Conservation (phyloP, 2,113 vertebrate species). For the Podarcis muralis region DNA sequence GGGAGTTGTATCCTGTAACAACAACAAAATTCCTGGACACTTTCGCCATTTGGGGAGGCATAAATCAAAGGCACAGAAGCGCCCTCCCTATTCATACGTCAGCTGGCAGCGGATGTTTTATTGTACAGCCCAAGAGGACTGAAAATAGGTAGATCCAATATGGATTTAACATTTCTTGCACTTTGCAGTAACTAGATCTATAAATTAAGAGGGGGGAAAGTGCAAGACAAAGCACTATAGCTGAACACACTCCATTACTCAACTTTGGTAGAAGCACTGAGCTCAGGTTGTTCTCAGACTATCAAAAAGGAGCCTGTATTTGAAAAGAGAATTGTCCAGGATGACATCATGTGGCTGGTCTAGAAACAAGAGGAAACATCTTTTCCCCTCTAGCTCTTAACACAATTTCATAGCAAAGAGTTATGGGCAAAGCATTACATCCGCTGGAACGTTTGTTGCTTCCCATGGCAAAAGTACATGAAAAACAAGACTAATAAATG, state of each 20-base stretch:
- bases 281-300: slow-evolving; percentile 38
- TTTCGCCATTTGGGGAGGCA: neutral
- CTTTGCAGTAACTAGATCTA: slow-evolving; percentile 57
- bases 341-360: neutral
- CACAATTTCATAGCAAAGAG: neutral
- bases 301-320: slow-evolving; percentile 18
- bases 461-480: neutral
- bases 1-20: neutral
- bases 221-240: slow-evolving; percentile 38
- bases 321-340: slow-evolving; percentile 18
- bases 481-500: fast-evolving
- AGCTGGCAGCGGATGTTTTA: slow-evolving; percentile 13
- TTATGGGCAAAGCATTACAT: neutral
- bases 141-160: slow-evolving; percentile 50
- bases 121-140: slow-evolving; percentile 4
- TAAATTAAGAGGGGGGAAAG: slow-evolving; percentile 51
- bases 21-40: neutral
- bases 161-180: slow-evolving; percentile 61
- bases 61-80: neutral
- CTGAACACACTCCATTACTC: slow-evolving; percentile 52
- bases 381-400: neutral
- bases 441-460: neutral
- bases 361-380: neutral
- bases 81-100: neutral
- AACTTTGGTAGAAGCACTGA: slow-evolving; percentile 36